These are phyloP conservation scores for Tenthredo mesomela DNA, from an alignment of 2,888 invertebrate genomes.

Conservation along the genomic window DNA sequence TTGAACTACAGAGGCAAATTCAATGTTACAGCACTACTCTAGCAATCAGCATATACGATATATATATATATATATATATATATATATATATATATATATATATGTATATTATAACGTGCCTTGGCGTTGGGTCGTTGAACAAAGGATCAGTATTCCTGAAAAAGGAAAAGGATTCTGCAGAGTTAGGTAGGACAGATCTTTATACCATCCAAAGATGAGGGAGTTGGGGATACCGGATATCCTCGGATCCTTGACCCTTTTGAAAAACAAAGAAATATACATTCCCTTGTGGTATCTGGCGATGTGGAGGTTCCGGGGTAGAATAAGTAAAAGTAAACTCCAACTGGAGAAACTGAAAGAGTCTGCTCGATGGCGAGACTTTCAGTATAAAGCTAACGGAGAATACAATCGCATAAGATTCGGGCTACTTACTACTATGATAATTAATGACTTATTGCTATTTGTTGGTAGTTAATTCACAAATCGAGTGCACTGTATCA, in stretches of 20 bases:
- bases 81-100: neutral
- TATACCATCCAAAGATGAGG: neutral
- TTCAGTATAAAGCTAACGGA: neutral
- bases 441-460: neutral
- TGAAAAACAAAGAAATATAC: neutral
- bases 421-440: neutral
- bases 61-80: neutral
- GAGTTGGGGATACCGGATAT: neutral
- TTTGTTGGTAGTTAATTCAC: neutral
- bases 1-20: slow-evolving; percentile 40
- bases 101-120: neutral
- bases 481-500: neutral
- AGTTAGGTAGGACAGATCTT: slow-evolving; percentile 17
- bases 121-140: slow-evolving; percentile 2
- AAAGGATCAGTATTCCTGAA: neutral
- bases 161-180: neutral
- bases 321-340: neutral
- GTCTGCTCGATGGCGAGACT: neutral
- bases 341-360: neutral
- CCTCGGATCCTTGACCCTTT: neutral
- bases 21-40: slow-evolving; percentile 27
- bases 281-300: neutral
- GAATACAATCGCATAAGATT: neutral
- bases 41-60: slow-evolving; percentile 17
- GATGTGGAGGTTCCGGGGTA: neutral